Evolutionary conservation across 2,888 invertebrate genomes (phyloP), one percentile per base, ranked within the genome.

Genomic region (Apodemia mormo): DNA sequence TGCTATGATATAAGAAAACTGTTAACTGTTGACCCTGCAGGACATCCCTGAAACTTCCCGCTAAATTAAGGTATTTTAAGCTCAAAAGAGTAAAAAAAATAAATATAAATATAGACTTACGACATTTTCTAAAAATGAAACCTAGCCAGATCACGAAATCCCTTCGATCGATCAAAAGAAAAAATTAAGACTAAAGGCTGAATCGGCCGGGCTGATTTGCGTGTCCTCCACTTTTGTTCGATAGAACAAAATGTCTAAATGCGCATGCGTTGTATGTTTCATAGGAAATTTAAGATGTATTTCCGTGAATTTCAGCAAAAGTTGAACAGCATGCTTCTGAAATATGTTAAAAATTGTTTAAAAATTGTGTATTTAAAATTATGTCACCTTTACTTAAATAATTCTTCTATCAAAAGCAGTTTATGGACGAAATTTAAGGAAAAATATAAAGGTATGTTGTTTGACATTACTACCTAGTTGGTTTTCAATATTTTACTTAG

Each of bases 181-280:
- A 54, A 9, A 45, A 10, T 45, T 12, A 9, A 45, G 45, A 10
- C 45, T 12, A 40, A 10, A 45, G 43, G 3, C 10, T 9, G 10
- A 10, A 45, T 45, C 45, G 45, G 12, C 3, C 1, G 10, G 9
- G 45, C 45, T 3, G 12, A 45, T 40, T 40, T 40, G 45, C 10
- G 45, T 45, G 9, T 45, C 10, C 10, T 45, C 1, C 45, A 10
- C n/a, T 52, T 52, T 52, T 54, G 54, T 54, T 54, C 54, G 22
- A 54, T 54, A 54, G 22, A 22, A 30, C 30, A 58, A 30, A 10
- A 58, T 30, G 6, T 54, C 8, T 12, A 30, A 58, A 30, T 30
- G 58, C 58, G 58, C 58, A 58, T 58, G 58, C 58, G 58, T 58
- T 58, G 12, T 58, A 4, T 58, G 58, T 58, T 58, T 58, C 58